Conservation (phyloP, 2,888 invertebrate genomes). For the Lottia scabra region DNA sequence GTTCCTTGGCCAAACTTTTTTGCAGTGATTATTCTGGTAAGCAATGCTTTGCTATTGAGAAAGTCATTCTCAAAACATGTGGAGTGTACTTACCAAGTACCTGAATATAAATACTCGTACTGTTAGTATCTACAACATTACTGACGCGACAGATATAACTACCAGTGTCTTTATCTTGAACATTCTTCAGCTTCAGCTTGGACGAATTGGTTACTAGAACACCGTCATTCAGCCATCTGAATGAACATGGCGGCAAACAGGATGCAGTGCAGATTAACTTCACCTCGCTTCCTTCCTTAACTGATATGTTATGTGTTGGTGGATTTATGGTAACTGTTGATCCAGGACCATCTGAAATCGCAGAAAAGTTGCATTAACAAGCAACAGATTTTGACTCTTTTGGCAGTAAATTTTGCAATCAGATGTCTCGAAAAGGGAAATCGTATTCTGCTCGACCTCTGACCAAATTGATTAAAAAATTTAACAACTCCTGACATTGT, state of each 20-base stretch:
- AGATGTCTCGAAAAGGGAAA: no score
- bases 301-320: not conserved
- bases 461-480: no score
- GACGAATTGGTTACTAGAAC: not conserved
- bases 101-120: not conserved
- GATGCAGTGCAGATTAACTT: not conserved
- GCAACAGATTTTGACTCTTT: no score
- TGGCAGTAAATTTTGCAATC: no score
- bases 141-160: not conserved
- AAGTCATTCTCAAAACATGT: no score
- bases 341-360: not conserved
- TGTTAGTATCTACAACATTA: not conserved
- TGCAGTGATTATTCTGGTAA: no score
- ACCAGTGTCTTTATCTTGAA: not conserved
- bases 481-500: no score
- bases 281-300: not conserved
- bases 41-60: no score
- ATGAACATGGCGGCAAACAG: not conserved
- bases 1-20: no score
- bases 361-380: no score
- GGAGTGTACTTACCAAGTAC: slow-evolving; percentile 1
- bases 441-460: no score
- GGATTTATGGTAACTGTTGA: not conserved
- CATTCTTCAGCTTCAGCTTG: not conserved
- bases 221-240: not conserved